Evolutionary conservation across 2,113 vertebrate species (phyloP).

Genomic region (Natator depressus): DNA sequence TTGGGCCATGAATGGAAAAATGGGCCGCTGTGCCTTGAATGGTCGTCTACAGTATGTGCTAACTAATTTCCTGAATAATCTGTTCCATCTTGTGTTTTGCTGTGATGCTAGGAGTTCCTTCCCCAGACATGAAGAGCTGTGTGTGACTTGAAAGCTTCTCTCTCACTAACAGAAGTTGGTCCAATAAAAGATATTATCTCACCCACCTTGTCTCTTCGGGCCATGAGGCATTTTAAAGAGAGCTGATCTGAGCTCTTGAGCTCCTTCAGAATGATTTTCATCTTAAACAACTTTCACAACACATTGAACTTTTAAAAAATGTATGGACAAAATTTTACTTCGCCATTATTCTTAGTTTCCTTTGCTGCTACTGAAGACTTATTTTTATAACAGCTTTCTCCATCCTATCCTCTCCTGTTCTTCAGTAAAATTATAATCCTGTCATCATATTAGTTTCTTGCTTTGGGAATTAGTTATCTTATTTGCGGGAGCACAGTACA

Average conservation of each 20-base stretch:
- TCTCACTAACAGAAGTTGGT: too few relatives aligned
- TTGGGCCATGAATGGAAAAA: too few relatives aligned
- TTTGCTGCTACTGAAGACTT: background rate
- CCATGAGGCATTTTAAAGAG: background rate
- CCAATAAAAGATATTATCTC: too few relatives aligned
- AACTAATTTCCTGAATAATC: too few relatives aligned
- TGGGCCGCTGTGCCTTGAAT: too few relatives aligned
- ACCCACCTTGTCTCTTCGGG: too few relatives aligned
- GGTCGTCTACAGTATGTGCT: too few relatives aligned
- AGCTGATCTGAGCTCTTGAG: background rate
- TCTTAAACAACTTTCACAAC: background rate
- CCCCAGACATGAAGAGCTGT: too few relatives aligned
- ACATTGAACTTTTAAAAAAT: background rate
- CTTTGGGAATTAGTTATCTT: background rate
- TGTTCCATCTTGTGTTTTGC: too few relatives aligned
- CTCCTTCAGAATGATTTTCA: background rate
- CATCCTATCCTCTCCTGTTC: background rate
- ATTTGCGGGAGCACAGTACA: background rate
- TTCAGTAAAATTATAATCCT: background rate
- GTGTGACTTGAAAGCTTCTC: too few relatives aligned
- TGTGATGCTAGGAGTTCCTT: too few relatives aligned
- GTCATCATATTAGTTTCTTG: background rate
- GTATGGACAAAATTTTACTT: background rate
- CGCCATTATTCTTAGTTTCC: background rate
- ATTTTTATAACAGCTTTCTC: background rate